phyloP scores from a whole-genome alignment of 37 sponge, comb jelly and placozoan genomes.

The Tethya wilhelma region DNA sequence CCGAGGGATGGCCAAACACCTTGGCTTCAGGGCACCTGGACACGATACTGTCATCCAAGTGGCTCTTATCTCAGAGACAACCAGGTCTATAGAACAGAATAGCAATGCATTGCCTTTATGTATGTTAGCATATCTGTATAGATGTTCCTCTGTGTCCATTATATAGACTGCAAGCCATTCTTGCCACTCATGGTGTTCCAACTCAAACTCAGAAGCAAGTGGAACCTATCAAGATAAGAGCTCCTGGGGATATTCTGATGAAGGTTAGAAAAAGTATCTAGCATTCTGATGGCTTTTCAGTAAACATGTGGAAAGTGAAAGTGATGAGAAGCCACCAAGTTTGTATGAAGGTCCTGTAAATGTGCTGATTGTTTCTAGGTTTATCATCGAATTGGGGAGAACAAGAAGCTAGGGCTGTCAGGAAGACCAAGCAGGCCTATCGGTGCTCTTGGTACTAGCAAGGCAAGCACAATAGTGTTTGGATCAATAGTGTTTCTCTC shows the following conservation, averaged over 20 bases:
- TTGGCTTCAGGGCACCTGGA: slow-evolving; percentile 52
- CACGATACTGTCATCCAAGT: slow-evolving; percentile 80
- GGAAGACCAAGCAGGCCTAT: slow-evolving; percentile 88
- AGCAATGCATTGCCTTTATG: neutral
- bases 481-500: neutral
- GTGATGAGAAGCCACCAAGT: no score
- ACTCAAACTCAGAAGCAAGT: slow-evolving; percentile 90
- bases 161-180: slow-evolving; percentile 78
- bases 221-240: slow-evolving; percentile 76
- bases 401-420: slow-evolving; percentile 74
- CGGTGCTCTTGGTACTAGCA: slow-evolving; percentile 87
- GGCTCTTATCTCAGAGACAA: slow-evolving; percentile 84
- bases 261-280: slow-evolving; percentile 45
- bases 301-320: neutral
- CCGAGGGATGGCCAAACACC: slow-evolving; percentile 24
- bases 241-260: slow-evolving; percentile 65
- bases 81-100: slow-evolving; percentile 19
- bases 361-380: slow-evolving; percentile 32
- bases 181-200: slow-evolving; percentile 91
- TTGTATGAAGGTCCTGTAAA: neutral
- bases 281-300: neutral
- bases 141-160: neutral
- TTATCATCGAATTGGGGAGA: slow-evolving; percentile 70
- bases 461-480: slow-evolving; percentile 22
- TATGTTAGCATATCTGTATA: neutral